A percentile compares a stretch with the other conserved stretches of the same genome.
These are phyloP conservation scores for Melanchra persicariae DNA, from an alignment of 2,888 invertebrate species.

Conservation along the genomic window DNA sequence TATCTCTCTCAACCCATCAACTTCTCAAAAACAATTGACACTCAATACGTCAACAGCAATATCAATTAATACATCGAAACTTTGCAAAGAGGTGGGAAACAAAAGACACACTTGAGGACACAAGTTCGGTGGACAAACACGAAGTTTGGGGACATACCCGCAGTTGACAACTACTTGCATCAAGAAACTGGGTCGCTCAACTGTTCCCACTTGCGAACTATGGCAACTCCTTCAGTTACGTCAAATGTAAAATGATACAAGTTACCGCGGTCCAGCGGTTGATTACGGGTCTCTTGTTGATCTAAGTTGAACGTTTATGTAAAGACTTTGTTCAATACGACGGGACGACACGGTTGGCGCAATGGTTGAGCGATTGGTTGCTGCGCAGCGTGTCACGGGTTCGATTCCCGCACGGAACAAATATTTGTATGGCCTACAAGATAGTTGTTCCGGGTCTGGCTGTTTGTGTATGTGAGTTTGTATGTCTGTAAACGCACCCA, in stretches of 20 bases:
- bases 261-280: background rate
- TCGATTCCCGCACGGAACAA: too few relatives aligned
- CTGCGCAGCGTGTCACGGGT: too few relatives aligned
- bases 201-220: constrained; percentile 42
- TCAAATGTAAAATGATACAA: constrained; percentile 41
- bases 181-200: constrained; percentile 59
- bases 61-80: constrained; percentile 19
- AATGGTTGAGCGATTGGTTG: too few relatives aligned
- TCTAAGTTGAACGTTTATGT: background rate
- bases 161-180: constrained; percentile 49
- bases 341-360: too few relatives aligned
- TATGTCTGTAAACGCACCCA: too few relatives aligned
- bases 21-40: constrained; percentile 2
- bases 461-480: too few relatives aligned
- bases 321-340: background rate
- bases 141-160: constrained; percentile 35
- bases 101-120: constrained; percentile 20
- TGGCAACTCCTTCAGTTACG: constrained; percentile 29
- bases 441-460: too few relatives aligned
- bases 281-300: constrained; percentile 4
- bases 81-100: constrained; percentile 25
- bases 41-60: constrained; percentile 24
- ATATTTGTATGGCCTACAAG: too few relatives aligned
- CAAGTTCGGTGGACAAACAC: constrained; percentile 43
- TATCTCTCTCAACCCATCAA: background rate